Conservation (phyloP, 2,113 vertebrate species). For the Seriola dumerili region DNA sequence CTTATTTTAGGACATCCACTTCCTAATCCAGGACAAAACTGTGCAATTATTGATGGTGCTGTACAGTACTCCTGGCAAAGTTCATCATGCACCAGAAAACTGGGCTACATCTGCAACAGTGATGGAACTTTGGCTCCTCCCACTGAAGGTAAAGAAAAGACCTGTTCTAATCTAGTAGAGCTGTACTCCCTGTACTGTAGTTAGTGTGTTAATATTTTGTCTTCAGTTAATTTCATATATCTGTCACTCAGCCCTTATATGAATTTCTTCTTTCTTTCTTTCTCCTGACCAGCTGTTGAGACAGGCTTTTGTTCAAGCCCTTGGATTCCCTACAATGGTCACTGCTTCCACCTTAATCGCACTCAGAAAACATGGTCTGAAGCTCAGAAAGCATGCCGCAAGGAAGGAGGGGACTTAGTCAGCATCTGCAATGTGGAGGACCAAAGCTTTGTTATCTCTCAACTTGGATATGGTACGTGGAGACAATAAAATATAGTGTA, state of each 20-base stretch:
- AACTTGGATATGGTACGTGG: slow-evolving; percentile 90
- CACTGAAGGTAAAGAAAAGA: slow-evolving; percentile 42
- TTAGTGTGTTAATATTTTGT: not conserved
- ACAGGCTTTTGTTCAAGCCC: slow-evolving; percentile 83
- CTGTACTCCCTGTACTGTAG: not conserved
- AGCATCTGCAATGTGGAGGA: slow-evolving; percentile 90
- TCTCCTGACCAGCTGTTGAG: slow-evolving; percentile 55
- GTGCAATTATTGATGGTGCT: slow-evolving; percentile 83
- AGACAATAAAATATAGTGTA: not conserved
- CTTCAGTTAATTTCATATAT: not conserved
- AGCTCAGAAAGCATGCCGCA: slow-evolving; percentile 85
- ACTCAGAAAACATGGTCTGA: slow-evolving; percentile 85
- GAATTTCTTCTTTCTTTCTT: not conserved
- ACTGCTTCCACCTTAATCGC: slow-evolving; percentile 88
- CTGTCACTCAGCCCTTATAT: not conserved
- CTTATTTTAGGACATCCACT: slow-evolving; percentile 86
- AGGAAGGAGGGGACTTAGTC: slow-evolving; percentile 87
- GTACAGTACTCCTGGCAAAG: slow-evolving; percentile 87
- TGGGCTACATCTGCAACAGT: slow-evolving; percentile 91
- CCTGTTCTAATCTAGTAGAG: not conserved
- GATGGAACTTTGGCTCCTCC: slow-evolving; percentile 62
- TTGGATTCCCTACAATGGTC: slow-evolving; percentile 89
- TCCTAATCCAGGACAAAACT: slow-evolving; percentile 84
- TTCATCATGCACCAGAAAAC: slow-evolving; percentile 84
- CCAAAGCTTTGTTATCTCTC: slow-evolving; percentile 90